Percentiles rank a stretch among this genome's conserved stretches.
Conservation (phyloP, 2,797 vertebrate genomes). For the Rhinichthys osculus region DNA sequence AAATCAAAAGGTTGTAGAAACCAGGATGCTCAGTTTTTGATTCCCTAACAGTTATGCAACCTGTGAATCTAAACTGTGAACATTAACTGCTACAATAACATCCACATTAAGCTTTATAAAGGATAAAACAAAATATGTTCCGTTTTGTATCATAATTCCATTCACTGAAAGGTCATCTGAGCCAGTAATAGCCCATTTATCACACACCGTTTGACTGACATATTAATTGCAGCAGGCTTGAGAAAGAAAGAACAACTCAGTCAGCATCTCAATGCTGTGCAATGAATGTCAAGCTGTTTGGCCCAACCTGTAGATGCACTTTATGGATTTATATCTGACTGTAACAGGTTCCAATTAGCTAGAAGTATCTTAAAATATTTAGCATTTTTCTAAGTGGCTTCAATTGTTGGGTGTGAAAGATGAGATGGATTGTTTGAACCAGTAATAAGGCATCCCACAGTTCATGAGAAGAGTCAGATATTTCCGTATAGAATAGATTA, state of each 20-base stretch:
- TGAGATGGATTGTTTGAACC: constrained; percentile 7
- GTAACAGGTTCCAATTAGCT: background rate
- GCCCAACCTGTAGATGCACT: background rate
- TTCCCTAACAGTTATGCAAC: too few relatives aligned
- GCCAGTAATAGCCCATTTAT: constrained; percentile 37
- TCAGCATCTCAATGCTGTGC: constrained; percentile 37
- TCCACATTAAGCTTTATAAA: background rate
- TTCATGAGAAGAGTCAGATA: constrained; percentile 40
- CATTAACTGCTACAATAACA: background rate
- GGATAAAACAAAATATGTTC: background rate
- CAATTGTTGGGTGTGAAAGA: background rate
- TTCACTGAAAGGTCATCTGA: constrained; percentile 3
- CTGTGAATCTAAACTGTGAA: background rate
- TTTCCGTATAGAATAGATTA: constrained; percentile 33
- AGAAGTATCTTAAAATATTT: background rate
- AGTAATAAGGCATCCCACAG: background rate
- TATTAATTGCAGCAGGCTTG: constrained; percentile 32
- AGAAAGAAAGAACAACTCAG: background rate
- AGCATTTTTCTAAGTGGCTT: background rate
- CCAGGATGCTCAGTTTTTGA: background rate
- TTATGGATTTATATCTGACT: constrained; percentile 2
- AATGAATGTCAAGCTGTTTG: constrained; percentile 9
- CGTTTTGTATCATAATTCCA: background rate
- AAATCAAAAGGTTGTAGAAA: background rate
- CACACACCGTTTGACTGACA: constrained; percentile 49